Base-by-base conservation (phyloP, 1,140 invertebrate genomes). In the Campodea augens region DNA sequence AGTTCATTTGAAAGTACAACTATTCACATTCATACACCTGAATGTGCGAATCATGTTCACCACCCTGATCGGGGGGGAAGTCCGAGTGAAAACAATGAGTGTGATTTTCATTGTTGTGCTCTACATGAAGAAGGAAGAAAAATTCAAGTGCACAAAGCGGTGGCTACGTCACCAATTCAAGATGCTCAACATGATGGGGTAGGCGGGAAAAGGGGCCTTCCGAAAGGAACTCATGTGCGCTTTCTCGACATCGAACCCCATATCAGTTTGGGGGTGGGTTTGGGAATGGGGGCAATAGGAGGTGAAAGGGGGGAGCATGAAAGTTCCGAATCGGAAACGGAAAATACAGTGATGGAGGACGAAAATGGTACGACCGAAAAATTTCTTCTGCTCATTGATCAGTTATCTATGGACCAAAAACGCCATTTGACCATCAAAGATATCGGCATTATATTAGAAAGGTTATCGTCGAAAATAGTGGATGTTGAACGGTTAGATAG, bases 71-170 rank as follows among this genome's bases (percentile, higher is more conserved):
- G 72, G 70, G 19, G 65, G 58, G 61, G 66, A 57, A 57, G 72
- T 53, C 64, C 71, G 57, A 65, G 70, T 47, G 66, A 69, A 53
- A 46, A 53, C 25, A 70, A 72, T 25, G 83, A 89, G 57, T 92
- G 88, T 66, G 88, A 92, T 63, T 92, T 92, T 63, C 88, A 92
- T 62, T 93, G 87, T 62, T 90, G 87, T 64, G 81, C 87, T 24
- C 68, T 92, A 46, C 87, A 91, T 68, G 85, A 90, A 60, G 85
- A 89, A 62, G 84, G 85, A 1, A 74, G 85, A 24, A 76, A 82
- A 55, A 89, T 89, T 55, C 83, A 82, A 32, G 83, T 89, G 38
- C 84, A 88, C 64, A 89, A 86, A 61, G 81, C 79, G 51, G 84
- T 89, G 42, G 83, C 84, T 43, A 89, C 85, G 36, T 89, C 84